These are phyloP conservation scores for Mionectes macconnelli DNA, from an alignment of 2,113 vertebrate genomes.

Conservation along the genomic window DNA sequence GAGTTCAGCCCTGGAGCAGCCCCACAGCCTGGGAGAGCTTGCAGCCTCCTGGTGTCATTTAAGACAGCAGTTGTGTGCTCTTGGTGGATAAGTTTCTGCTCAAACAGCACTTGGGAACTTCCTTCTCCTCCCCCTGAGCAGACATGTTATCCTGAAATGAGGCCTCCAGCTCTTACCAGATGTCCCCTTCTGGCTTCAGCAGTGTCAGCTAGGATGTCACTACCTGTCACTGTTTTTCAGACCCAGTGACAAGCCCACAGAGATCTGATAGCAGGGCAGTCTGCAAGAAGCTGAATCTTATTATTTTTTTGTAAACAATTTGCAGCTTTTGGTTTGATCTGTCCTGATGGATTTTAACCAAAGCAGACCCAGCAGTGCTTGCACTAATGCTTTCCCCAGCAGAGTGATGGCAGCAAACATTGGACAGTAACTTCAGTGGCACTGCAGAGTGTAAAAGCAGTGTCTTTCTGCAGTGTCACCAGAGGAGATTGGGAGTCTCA, in stretches of 20 bases:
- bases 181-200: neutral
- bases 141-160: neutral
- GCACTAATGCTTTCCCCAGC: neutral
- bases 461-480: neutral
- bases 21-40: neutral
- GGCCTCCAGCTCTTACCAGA: neutral
- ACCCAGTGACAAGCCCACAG: fast-evolving
- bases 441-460: fast-evolving
- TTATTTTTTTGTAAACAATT: neutral
- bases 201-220: neutral
- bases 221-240: neutral
- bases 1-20: neutral
- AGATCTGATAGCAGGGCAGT: neutral
- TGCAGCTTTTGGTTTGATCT: neutral
- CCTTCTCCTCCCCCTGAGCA: neutral
- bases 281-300: neutral
- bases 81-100: neutral
- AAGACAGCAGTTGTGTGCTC: neutral
- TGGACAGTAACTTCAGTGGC: neutral
- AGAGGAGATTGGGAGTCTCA: neutral
- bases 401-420: neutral
- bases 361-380: neutral
- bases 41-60: neutral
- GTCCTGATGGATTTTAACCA: neutral
- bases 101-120: neutral